phyloP scores from a whole-genome alignment of 2,888 invertebrate genomes.

The Elmis aenea region DNA sequence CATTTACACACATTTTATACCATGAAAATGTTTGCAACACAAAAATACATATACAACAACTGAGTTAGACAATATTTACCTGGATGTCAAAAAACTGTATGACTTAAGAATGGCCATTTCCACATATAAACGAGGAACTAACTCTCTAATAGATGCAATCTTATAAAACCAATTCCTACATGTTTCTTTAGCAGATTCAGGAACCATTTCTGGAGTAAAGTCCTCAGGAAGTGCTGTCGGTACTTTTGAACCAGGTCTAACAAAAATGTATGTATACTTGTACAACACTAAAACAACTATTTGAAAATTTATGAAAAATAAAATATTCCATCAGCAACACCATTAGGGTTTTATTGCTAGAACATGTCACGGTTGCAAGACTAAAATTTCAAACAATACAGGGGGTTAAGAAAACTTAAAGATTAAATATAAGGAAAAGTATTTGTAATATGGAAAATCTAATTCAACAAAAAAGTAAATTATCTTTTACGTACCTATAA shows the following conservation, averaged over 20 bases:
- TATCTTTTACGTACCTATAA: constrained; percentile 46
- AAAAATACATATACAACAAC: background rate
- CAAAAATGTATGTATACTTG: no score
- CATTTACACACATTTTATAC: no score
- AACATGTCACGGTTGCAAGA: no score
- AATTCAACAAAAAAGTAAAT: constrained; percentile 2
- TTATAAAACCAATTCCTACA: constrained; percentile 99
- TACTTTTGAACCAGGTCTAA: constrained; percentile 52
- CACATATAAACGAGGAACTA: constrained; percentile 89
- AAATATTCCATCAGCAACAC: no score
- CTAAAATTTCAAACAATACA: no score
- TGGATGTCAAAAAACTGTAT: constrained; percentile 75
- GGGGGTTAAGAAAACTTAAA: no score
- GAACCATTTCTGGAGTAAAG: constrained; percentile 74
- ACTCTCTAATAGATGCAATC: constrained; percentile 93
- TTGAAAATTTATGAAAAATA: constrained; percentile 4
- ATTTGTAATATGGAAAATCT: no score
- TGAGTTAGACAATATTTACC: constrained; percentile 42
- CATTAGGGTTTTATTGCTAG: no score
- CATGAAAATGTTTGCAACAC: background rate
- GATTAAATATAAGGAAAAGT: constrained; percentile 4
- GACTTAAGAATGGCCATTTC: constrained; percentile 91
- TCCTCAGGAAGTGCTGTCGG: constrained; percentile 54
- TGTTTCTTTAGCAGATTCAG: constrained; percentile 88
- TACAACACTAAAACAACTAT: constrained; percentile 8